These are phyloP conservation scores for Sebastes reedi DNA, from an alignment of 2,797 vertebrate species.

Conservation along the genomic window DNA sequence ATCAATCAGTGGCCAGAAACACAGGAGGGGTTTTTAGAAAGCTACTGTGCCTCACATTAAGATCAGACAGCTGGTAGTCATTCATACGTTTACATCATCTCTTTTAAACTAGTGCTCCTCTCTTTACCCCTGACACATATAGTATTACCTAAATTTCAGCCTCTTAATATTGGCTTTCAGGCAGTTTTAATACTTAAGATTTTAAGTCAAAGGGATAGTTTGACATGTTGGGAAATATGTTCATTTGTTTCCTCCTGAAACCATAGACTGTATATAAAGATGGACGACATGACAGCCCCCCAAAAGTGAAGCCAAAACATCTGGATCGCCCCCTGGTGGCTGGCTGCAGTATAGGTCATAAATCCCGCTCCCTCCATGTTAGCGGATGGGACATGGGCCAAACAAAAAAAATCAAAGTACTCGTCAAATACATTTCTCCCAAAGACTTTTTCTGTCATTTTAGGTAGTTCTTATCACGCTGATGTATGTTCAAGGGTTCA, in stretches of 20 bases:
- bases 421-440: too few species aligned
- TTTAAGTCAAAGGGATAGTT: background rate
- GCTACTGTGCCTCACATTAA: background rate
- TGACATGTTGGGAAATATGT: background rate
- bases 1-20: constrained; percentile 11
- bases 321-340: too few species aligned
- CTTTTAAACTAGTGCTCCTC: background rate
- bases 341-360: too few species aligned
- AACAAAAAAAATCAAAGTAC: too few species aligned
- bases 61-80: background rate
- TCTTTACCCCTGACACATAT: background rate
- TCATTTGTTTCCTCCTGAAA: background rate
- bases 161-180: background rate
- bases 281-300: too few species aligned
- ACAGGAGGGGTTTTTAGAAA: background rate
- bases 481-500: too few species aligned
- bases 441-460: fast-evolving
- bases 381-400: too few species aligned
- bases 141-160: background rate
- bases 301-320: too few species aligned
- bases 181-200: background rate
- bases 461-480: too few species aligned
- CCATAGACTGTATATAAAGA: too few species aligned
- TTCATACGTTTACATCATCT: background rate
- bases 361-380: too few species aligned